Conservation (phyloP, 2,888 invertebrate species). For the Acrobasis suavella region DNA sequence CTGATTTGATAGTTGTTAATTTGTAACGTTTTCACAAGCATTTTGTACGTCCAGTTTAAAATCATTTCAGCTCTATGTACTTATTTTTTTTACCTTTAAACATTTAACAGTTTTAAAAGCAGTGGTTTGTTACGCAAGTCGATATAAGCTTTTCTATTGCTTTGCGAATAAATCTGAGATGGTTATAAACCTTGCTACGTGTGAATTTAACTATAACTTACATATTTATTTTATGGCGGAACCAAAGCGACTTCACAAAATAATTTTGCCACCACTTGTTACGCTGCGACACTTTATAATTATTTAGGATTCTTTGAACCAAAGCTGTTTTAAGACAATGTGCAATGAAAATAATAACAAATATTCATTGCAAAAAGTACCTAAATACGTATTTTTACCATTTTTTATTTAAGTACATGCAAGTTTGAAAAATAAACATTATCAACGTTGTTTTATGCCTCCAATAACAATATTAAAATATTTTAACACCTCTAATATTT, state of each 20-base stretch:
- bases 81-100: neutral
- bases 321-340: neutral
- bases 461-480: too few relatives aligned
- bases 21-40: constrained; percentile 9
- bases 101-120: neutral
- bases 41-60: constrained; percentile 5
- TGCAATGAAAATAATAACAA: neutral
- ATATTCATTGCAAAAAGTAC: too few relatives aligned
- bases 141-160: constrained; percentile 22
- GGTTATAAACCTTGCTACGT: constrained; percentile 69
- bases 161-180: constrained; percentile 49
- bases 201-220: constrained; percentile 46
- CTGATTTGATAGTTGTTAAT: constrained; percentile 17
- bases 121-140: constrained; percentile 8
- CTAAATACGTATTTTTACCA: too few relatives aligned
- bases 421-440: too few relatives aligned
- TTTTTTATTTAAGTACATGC: too few relatives aligned
- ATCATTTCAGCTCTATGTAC: neutral
- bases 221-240: constrained; percentile 59
- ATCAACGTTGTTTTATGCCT: too few relatives aligned
- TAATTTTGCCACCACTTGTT: constrained; percentile 73
- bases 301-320: constrained; percentile 27
- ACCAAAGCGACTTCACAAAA: constrained; percentile 70
- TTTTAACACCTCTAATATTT: too few relatives aligned
- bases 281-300: constrained; percentile 56